Conservation (phyloP, 1,140 invertebrate species). For the Cheumatopsyche charites region DNA sequence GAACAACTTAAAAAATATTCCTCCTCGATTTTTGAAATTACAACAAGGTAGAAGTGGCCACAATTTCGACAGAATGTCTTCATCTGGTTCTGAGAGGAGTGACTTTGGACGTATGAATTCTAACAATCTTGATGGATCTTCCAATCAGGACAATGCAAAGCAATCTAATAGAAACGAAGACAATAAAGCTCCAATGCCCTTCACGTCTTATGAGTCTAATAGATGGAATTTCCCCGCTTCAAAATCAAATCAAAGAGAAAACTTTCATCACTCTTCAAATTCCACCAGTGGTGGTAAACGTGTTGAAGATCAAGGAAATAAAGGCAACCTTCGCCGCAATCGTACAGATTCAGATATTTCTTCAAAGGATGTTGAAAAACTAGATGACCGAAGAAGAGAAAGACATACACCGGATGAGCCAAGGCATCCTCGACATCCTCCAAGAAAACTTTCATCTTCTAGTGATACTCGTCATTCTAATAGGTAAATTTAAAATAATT, state of each 20-base stretch:
- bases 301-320: conserved; percentile 28
- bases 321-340: conserved; percentile 37
- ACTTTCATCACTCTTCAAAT: conserved; percentile 41
- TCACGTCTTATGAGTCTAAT: conserved; percentile 60
- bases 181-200: conserved; percentile 51
- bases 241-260: conserved; percentile 38
- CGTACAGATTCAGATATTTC: conserved; percentile 46
- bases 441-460: conserved; percentile 45
- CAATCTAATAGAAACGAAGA: conserved; percentile 42
- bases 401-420: conserved; percentile 46
- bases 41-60: conserved; percentile 62
- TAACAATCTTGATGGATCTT: conserved; percentile 12
- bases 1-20: conserved; percentile 72
- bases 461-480: conserved; percentile 45
- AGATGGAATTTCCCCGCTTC: conserved; percentile 46
- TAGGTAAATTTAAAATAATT: conserved; percentile 32
- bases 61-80: conserved; percentile 51
- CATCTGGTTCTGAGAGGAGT: conserved; percentile 44
- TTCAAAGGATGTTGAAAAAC: conserved; percentile 48
- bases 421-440: conserved; percentile 35
- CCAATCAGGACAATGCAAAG: conserved; percentile 50
- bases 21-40: conserved; percentile 84
- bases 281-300: conserved; percentile 25
- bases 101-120: conserved; percentile 32
- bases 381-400: conserved; percentile 48